Evolutionary conservation across 2,888 invertebrate genomes (phyloP), one percentile per base, ranked within the genome.

Genomic region (Amblyjoppa fuscipennis): DNA sequence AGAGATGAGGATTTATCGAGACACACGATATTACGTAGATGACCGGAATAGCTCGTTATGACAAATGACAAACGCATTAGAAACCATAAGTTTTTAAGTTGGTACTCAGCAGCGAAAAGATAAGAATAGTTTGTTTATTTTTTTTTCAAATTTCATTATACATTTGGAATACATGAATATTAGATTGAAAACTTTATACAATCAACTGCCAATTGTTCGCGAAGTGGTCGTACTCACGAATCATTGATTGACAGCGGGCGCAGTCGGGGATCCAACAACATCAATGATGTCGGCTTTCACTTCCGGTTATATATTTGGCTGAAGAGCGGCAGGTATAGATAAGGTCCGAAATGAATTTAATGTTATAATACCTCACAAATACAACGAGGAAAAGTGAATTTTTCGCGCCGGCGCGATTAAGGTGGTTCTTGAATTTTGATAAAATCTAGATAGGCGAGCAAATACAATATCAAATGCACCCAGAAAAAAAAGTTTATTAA

Each of bases 201-300:
- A 73, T 81, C 3, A 53, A 51, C 34, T 56, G 49, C 28, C 69
- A 28, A 77, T 45, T 28, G 66, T 56, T 56, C 34, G 31, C 25
- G 9, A 45, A 13, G 45, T 66, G 38, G 59, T 59, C 56, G 28
- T 49, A 34, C 34, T 49, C 49, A 49, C 78, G 25, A 70, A 84
- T 91, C 89, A 93, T 84, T 93, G 92, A 76, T 89, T 89, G 61
- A 89, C 74, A 59, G 84, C 90, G 45, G 96, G 95, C 69, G 96
- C 96, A 84, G 96, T 96, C 0, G 97, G 97, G 11, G 97, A 97
- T 59, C 97, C 97, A 25, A 97, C 97, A 3, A 98, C 97, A 93
- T 98, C 98, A 88, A 98, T 97, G 73, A 97, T 96, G 93, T 98
- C 98, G 2, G 96, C 95, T 90, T 96, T 96, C 0, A 95, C 93